A percentile compares a stretch with the other conserved stretches of the same genome.
These are phyloP conservation scores for Labroides dimidiatus DNA, from an alignment of 2,797 vertebrate genomes.

Conservation along the genomic window DNA sequence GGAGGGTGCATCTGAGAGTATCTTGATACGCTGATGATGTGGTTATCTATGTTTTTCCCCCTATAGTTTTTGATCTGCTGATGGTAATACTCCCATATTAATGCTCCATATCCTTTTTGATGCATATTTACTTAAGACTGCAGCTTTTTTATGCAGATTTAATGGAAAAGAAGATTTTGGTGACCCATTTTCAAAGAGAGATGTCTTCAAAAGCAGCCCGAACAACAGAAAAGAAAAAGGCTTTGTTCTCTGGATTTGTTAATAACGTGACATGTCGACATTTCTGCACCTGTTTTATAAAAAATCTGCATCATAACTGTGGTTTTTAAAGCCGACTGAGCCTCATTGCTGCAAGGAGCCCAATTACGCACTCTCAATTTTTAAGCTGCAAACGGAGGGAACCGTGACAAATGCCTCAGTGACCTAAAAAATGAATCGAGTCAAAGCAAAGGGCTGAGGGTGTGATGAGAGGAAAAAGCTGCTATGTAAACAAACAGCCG, in stretches of 20 bases:
- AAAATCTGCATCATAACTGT: conserved; percentile 16
- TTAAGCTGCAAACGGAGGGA: conserved; percentile 40
- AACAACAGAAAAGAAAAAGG: not conserved
- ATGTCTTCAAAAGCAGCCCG: not conserved
- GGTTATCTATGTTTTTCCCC: not conserved
- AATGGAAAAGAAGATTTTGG: not conserved
- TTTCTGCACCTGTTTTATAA: not conserved
- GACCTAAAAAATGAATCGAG: conserved; percentile 56
- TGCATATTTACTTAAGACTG: not conserved
- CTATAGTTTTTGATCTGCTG: not conserved
- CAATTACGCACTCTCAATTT: conserved; percentile 17
- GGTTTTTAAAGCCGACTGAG: not conserved
- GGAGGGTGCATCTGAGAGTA: too few relatives aligned
- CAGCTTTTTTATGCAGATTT: not conserved
- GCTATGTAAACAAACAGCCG: conserved; percentile 80
- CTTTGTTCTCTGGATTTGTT: conserved; percentile 9
- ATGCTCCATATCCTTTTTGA: not conserved
- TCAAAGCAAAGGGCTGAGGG: conserved; percentile 41
- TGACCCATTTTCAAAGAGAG: conserved; percentile 13
- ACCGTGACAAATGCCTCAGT: conserved; percentile 76
- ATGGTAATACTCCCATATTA: not conserved
- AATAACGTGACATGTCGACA: not conserved
- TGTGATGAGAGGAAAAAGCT: conserved; percentile 47
- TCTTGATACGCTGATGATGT: too few relatives aligned
- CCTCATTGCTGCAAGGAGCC: not conserved